phyloP scores from a whole-genome alignment of 1,140 invertebrate genomes.

The Aethina tumida region DNA sequence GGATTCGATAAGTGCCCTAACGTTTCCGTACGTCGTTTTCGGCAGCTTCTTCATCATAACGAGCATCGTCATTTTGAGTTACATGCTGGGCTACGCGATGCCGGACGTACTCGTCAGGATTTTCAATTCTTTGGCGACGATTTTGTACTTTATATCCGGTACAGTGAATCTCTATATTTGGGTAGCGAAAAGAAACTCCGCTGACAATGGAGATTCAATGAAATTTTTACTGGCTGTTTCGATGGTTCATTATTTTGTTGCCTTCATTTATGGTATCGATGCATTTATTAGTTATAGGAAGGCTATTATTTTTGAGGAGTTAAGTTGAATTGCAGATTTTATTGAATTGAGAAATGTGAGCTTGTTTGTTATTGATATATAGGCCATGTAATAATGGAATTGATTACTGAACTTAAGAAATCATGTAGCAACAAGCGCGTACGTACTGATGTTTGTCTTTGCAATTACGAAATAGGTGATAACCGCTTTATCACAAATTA shows the following conservation, averaged over 20 bases:
- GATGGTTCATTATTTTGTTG: slow-evolving; percentile 13
- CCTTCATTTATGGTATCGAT: slow-evolving; percentile 16
- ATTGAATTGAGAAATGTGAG: no score
- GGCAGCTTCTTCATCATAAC: slow-evolving; percentile 22
- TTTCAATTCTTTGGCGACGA: slow-evolving; percentile 16
- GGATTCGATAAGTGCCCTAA: slow-evolving; percentile 6
- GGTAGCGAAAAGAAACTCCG: slow-evolving; percentile 1
- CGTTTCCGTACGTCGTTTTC: slow-evolving; percentile 22
- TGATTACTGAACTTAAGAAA: no score
- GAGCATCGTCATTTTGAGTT: slow-evolving; percentile 19
- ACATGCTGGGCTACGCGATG: slow-evolving; percentile 18
- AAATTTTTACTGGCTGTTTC: slow-evolving; percentile 12
- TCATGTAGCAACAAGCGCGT: no score
- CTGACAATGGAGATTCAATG: slow-evolving; percentile 1
- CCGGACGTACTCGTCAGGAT: slow-evolving; percentile 17
- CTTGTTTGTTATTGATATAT: no score
- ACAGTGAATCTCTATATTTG: slow-evolving; percentile 10
- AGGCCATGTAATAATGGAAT: no score
- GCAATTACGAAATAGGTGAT: no score
- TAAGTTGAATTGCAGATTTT: no score
- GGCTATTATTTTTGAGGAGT: slow-evolving; percentile 9
- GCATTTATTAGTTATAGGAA: slow-evolving; percentile 15
- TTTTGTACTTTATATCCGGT: slow-evolving; percentile 18
- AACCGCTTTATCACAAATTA: no score
- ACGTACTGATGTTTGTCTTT: no score